Evolutionary conservation across 2,888 invertebrate species (phyloP).

Genomic region (Apodemia hepburni): DNA sequence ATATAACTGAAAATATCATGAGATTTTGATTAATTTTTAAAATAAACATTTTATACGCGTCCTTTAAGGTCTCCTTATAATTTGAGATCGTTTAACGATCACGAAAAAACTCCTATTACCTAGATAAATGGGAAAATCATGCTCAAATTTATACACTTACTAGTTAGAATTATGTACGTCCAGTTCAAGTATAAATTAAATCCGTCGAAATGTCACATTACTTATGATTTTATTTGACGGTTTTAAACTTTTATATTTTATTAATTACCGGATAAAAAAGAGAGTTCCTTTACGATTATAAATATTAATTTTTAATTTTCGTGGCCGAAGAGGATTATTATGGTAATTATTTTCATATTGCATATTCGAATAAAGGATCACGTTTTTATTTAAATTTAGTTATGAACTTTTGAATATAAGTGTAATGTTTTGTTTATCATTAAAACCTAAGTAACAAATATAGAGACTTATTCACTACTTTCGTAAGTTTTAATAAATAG

Average conservation of each 20-base stretch:
- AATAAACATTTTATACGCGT: slow-evolving; percentile 7
- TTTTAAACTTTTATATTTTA: not conserved
- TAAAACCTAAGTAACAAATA: not conserved
- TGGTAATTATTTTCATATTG: not conserved
- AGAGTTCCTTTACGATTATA: not conserved
- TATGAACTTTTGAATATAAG: not conserved
- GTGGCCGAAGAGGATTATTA: not conserved
- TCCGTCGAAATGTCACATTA: slow-evolving; percentile 34
- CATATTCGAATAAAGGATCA: not conserved
- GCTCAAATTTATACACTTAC: slow-evolving; percentile 28
- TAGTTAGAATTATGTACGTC: slow-evolving; percentile 32
- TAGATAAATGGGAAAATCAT: slow-evolving; percentile 25
- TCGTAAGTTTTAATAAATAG: not conserved
- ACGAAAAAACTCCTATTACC: not conserved
- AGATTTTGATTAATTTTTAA: not conserved
- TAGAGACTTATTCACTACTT: not conserved
- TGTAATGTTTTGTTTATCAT: not conserved
- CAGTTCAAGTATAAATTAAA: slow-evolving; percentile 27
- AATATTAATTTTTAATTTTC: not conserved
- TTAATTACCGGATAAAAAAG: not conserved
- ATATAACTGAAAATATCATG: not conserved
- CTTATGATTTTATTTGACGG: slow-evolving; percentile 18
- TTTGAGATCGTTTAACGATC: slow-evolving; percentile 5
- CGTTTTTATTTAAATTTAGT: not conserved
- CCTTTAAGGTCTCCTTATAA: not conserved